phyloP scores from a whole-genome alignment of 1,140 invertebrate species.

The Xylocopa sonorina region DNA sequence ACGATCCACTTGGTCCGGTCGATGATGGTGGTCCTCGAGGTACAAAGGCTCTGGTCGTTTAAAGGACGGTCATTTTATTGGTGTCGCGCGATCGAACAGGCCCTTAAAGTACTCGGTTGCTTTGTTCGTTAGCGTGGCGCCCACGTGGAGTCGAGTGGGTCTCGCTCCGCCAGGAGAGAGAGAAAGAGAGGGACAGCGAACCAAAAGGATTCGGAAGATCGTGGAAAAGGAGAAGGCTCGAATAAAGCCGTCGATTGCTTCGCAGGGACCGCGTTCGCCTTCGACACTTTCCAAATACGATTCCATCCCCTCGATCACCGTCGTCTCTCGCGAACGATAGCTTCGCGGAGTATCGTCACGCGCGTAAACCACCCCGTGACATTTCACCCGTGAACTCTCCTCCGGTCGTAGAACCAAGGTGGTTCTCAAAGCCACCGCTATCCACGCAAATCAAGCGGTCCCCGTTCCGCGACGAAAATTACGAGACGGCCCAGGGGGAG shows the following conservation, averaged over 20 bases:
- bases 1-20: constrained; percentile 56
- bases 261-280: neutral
- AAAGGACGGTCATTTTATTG: constrained; percentile 70
- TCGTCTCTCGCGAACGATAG: neutral
- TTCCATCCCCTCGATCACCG: neutral
- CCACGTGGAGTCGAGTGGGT: constrained; percentile 7
- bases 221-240: neutral
- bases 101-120: constrained; percentile 56
- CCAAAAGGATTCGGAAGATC: neutral
- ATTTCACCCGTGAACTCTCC: too few species aligned
- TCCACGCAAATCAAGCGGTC: constrained; percentile 17
- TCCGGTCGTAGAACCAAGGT: neutral
- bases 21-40: constrained; percentile 68
- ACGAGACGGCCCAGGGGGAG: neutral
- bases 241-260: neutral
- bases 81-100: constrained; percentile 56
- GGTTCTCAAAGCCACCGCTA: neutral
- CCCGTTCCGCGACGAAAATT: neutral
- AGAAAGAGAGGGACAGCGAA: too few species aligned
- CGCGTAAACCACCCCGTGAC: neutral
- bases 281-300: neutral
- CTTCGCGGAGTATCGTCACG: neutral
- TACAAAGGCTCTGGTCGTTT: constrained; percentile 68
- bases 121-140: constrained; percentile 61
- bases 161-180: constrained; percentile 16